Evolutionary conservation across 2,113 vertebrate species (phyloP).

Genomic region (Malurus alboscapulatus): DNA sequence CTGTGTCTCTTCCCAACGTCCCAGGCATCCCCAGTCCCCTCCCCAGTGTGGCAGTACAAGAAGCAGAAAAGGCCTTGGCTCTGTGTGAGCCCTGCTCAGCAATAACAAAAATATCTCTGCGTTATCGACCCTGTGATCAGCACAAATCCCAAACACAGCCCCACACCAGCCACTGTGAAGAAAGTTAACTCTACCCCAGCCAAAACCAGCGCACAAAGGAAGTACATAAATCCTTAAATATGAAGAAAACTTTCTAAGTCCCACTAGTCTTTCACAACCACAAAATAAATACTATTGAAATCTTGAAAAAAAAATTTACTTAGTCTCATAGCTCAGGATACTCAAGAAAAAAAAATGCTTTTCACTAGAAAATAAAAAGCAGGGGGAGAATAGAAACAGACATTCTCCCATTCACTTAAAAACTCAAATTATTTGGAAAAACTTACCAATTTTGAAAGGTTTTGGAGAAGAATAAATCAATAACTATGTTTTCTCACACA

Average conservation of each 20-base stretch:
- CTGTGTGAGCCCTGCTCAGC: neutral
- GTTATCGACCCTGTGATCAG: neutral
- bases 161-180: neutral
- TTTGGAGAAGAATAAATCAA: neutral
- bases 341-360: neutral
- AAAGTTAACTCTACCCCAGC: neutral
- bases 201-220: neutral
- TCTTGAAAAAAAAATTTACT: neutral
- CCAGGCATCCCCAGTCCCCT: accelerated
- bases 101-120: neutral
- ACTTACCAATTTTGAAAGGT: neutral
- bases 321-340: neutral
- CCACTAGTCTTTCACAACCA: neutral
- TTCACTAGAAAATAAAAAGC: neutral
- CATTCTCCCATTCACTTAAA: neutral
- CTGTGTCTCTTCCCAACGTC: neutral
- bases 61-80: neutral
- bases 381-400: neutral
- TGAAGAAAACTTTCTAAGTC: neutral
- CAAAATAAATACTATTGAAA: neutral
- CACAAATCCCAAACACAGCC: neutral
- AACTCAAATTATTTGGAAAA: neutral
- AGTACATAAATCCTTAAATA: neutral
- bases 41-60: accelerated
- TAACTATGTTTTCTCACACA: neutral